phyloP scores from a whole-genome alignment of 2,797 vertebrate genomes.

The Hirundo rustica region DNA sequence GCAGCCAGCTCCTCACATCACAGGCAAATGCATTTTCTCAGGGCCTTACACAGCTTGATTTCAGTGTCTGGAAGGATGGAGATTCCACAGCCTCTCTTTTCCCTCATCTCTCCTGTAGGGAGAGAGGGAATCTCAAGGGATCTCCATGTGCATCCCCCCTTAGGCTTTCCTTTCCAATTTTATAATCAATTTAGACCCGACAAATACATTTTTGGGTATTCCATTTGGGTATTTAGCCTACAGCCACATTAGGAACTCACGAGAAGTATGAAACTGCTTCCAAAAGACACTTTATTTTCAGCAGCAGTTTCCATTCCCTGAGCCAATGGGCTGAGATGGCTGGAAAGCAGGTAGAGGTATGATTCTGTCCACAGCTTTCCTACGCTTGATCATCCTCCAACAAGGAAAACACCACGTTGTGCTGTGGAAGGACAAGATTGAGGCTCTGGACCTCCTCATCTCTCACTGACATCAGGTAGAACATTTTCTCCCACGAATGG shows the following conservation, averaged over 20 bases:
- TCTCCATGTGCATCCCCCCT: not conserved
- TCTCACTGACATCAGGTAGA: not conserved
- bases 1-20: not conserved
- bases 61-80: not conserved
- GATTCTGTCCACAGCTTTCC: not conserved
- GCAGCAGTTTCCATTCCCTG: not conserved
- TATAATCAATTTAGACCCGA: not conserved
- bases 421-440: not conserved
- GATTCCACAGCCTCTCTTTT: not conserved
- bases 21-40: not conserved
- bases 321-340: not conserved
- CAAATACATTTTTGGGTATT: not conserved
- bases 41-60: not conserved
- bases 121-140: not conserved
- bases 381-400: not conserved
- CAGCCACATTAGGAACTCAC: not conserved
- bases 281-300: not conserved
- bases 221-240: not conserved
- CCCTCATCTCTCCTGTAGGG: not conserved
- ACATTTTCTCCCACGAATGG: not conserved
- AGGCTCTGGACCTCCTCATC: not conserved
- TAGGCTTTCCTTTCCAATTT: not conserved
- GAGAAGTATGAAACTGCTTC: not conserved
- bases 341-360: not conserved
- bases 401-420: not conserved